Base-by-base conservation (phyloP, 1,140 invertebrate species). In the Patella vulgata region DNA sequence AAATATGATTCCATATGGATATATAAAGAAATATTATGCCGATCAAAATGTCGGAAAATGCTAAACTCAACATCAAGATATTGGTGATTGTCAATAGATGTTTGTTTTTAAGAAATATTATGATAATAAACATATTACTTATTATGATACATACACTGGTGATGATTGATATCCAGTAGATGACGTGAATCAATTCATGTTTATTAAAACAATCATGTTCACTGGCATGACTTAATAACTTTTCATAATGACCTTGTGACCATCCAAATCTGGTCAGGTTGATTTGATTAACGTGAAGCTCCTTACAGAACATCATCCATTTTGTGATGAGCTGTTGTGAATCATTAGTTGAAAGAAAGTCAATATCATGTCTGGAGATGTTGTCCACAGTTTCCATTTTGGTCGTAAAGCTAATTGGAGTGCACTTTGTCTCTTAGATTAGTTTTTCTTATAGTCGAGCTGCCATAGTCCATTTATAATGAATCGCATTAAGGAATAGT, bases 231-330 rank as follows among this genome's bases (percentile, higher is more conserved):
- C 9, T 42, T 23, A 50, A 25, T 21, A 68, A 31, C 8, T 14
- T 17, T 1, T 42, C 28, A 27, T 63, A 44, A 36, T 59, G 50
- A 42, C 27, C 27, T 12, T 59, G 46, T 17, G 31, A 23, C 27
- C 56, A 56, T 14, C 14, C 33, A 3, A 68, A 36, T 42, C 23
- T 33, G 21, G 57, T 36, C 12, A 63, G 19, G 55, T 68, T 51
- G 46, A 59, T 63, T 5, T 63, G 44, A 25, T 68, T 36, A 3
- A 54, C 56, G 17, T 68, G 58, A 27, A 55, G 56, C 8, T 28
- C 27, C 21, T 63, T 57, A 42, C 66, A 68, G 31, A 68, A 68
- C n/a, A 58, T 58, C 31, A 68, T 44, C 66, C 66, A 68, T 46
- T 47, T 40, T 19, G 46, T 51, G 2, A 63, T 56, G 12, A 27